Conservation (phyloP, 1,140 invertebrate genomes). For the Pomacea maculata region DNA sequence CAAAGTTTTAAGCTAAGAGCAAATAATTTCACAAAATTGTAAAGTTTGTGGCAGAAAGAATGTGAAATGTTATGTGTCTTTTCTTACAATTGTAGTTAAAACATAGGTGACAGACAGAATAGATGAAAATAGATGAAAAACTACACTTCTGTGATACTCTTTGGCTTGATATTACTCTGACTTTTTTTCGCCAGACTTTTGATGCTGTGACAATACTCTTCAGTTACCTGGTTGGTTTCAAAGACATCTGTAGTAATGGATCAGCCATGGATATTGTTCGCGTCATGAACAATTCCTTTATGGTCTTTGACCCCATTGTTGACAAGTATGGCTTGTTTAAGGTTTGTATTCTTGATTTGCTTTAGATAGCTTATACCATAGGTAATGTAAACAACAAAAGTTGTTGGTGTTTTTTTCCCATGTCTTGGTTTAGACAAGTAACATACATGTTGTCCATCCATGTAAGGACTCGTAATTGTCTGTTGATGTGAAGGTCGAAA, state of each 20-base stretch:
- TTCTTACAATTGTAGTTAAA: not conserved
- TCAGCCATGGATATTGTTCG: slow-evolving; percentile 53
- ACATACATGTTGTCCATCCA: too few species aligned
- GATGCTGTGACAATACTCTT: slow-evolving; percentile 67
- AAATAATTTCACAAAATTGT: too few species aligned
- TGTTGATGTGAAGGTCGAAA: slow-evolving; percentile 70
- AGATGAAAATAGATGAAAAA: not conserved
- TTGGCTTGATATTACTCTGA: not conserved
- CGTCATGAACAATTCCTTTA: slow-evolving; percentile 66
- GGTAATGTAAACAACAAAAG: too few species aligned
- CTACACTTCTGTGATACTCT: not conserved
- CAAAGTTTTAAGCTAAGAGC: too few species aligned
- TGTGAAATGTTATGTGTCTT: not conserved
- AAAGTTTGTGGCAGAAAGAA: too few species aligned
- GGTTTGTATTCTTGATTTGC: slow-evolving; percentile 29
- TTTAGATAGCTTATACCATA: too few species aligned
- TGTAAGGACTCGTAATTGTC: too few species aligned
- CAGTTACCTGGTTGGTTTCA: slow-evolving; percentile 59
- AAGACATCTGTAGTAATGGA: slow-evolving; percentile 51
- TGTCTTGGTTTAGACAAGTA: too few species aligned
- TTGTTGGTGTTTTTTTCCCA: too few species aligned
- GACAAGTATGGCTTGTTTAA: slow-evolving; percentile 91
- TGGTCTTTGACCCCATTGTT: slow-evolving; percentile 89
- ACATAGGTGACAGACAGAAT: too few species aligned
- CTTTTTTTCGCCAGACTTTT: slow-evolving; percentile 52